Percentiles rank a stretch among this genome's conserved stretches.
Conservation (phyloP, 37 sponge, comb jelly and placozoan genomes). For the Dysidea cf. avara region DNA sequence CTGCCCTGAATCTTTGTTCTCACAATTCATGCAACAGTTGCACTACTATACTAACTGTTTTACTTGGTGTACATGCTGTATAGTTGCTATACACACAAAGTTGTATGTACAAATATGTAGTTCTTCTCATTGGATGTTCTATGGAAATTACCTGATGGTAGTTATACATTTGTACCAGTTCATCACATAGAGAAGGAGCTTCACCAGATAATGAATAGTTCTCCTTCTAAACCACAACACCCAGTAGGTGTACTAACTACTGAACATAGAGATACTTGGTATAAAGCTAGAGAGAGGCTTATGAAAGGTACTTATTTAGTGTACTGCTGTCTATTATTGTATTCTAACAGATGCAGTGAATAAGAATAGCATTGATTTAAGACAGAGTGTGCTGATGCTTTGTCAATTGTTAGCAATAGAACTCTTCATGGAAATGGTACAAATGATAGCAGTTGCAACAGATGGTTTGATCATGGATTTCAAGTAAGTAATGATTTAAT, state of each 20-base stretch:
- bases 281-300: constrained; percentile 56
- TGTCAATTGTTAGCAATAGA: constrained; percentile 48
- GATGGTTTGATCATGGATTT: no score
- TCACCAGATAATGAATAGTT: constrained; percentile 16
- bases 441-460: constrained; percentile 40
- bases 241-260: constrained; percentile 78
- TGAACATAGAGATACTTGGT: constrained; percentile 83
- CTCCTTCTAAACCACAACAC: constrained; percentile 24
- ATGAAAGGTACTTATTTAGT: constrained; percentile 53
- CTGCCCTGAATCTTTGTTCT: no score
- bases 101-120: no score
- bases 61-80: no score
- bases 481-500: no score
- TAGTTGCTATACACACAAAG: no score
- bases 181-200: constrained; percentile 47
- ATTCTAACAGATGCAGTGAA: no score
- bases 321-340: no score
- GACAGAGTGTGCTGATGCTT: no score
- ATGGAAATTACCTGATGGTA: constrained; percentile 43
- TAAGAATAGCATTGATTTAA: no score
- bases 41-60: no score
- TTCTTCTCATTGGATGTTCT: constrained; percentile 51
- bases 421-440: constrained; percentile 82
- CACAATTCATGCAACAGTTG: no score
- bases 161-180: constrained; percentile 45